Evolutionary conservation across 2,113 vertebrate species (phyloP).

Genomic region (Megatriorchis doriae): DNA sequence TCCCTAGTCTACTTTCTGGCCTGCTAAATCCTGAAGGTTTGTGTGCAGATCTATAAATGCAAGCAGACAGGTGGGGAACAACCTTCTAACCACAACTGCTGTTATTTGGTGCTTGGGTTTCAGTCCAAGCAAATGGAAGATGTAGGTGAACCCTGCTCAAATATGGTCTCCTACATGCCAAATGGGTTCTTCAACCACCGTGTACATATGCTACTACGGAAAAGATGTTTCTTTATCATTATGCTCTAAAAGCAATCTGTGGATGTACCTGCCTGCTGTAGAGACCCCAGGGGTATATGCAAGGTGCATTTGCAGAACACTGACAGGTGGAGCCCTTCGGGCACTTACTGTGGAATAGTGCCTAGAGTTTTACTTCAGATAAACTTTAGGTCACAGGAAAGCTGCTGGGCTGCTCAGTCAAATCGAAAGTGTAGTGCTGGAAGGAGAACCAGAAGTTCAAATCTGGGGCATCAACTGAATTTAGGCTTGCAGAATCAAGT

Average conservation of each 20-base stretch:
- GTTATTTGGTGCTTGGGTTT: background rate
- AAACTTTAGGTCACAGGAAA: background rate
- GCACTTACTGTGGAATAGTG: background rate
- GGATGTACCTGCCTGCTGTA: background rate
- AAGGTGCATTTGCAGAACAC: background rate
- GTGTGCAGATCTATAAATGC: background rate
- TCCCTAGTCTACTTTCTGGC: background rate
- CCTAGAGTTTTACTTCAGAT: background rate
- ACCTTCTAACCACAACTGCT: background rate
- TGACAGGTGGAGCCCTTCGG: background rate
- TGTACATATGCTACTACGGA: fast-evolving
- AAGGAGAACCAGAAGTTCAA: background rate
- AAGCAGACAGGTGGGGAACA: background rate
- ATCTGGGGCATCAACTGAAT: background rate
- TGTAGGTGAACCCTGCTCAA: background rate
- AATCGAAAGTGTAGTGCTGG: background rate
- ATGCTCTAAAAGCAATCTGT: background rate
- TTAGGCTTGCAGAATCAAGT: background rate
- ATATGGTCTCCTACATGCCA: background rate
- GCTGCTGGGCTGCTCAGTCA: background rate
- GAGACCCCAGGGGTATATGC: background rate
- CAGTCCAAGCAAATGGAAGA: background rate
- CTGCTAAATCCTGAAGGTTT: background rate
- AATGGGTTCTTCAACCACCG: background rate
- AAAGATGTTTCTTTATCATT: background rate